phyloP scores from a whole-genome alignment of 2,888 invertebrate species.

The Diplolepis rosae region DNA sequence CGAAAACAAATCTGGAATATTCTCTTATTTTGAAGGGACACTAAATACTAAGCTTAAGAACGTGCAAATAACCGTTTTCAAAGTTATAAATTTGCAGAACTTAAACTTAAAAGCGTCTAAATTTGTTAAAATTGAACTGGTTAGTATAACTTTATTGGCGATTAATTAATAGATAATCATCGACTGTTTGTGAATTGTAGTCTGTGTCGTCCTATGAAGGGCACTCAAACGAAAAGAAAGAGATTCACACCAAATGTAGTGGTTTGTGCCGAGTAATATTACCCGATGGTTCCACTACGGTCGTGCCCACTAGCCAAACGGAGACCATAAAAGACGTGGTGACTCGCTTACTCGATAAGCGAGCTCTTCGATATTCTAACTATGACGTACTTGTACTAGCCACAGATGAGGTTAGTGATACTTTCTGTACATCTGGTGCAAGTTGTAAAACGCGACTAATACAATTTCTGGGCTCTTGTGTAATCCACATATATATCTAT shows the following conservation, averaged over 20 bases:
- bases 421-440: slow-evolving; percentile 31
- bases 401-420: slow-evolving; percentile 71
- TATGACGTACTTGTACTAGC: slow-evolving; percentile 86
- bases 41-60: too few relatives aligned
- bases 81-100: neutral
- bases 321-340: slow-evolving; percentile 87
- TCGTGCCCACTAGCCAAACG: slow-evolving; percentile 86
- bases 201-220: slow-evolving; percentile 72
- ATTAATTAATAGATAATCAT: neutral
- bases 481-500: neutral
- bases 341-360: slow-evolving; percentile 86
- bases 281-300: slow-evolving; percentile 94
- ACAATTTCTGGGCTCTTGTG: slow-evolving; percentile 45
- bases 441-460: slow-evolving; percentile 42
- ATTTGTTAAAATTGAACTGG: neutral
- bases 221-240: slow-evolving; percentile 71
- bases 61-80: neutral
- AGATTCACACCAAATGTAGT: slow-evolving; percentile 70
- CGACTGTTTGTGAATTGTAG: slow-evolving; percentile 65
- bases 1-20: neutral
- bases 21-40: neutral
- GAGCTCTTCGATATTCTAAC: slow-evolving; percentile 85
- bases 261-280: slow-evolving; percentile 88
- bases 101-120: neutral
- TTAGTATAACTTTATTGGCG: neutral